Conservation (phyloP, 1,140 invertebrate species). For the Kradibia gibbosae region DNA sequence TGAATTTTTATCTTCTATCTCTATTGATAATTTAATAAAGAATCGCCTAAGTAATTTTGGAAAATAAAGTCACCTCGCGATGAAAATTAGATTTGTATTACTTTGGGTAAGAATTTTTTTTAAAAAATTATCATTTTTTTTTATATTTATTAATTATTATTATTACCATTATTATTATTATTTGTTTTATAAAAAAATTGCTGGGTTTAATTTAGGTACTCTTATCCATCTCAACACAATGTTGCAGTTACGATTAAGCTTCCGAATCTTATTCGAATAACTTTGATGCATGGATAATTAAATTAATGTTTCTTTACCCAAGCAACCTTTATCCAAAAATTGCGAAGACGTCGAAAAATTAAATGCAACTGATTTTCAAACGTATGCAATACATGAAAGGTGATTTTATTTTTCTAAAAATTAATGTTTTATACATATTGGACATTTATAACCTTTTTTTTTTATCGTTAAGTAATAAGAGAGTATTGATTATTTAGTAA, state of each 20-base stretch:
- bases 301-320: no score
- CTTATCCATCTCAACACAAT: no score
- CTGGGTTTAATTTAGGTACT: no score
- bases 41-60: constrained; percentile 7
- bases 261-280: no score
- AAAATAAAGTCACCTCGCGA: constrained; percentile 31
- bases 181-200: no score
- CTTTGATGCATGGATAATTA: no score
- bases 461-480: no score
- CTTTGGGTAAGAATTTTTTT: no score
- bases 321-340: neutral
- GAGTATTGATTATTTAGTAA: no score
- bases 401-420: constrained; percentile 44
- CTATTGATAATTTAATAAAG: neutral
- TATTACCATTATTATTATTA: no score
- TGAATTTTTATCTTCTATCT: constrained; percentile 8
- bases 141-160: neutral
- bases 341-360: neutral
- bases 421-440: constrained; percentile 41
- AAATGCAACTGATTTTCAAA: neutral
- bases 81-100: neutral
- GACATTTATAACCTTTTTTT: constrained; percentile 18
- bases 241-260: no score
- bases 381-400: constrained; percentile 19
- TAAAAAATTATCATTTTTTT: neutral